These are phyloP conservation scores for Acleris cristana DNA, from an alignment of 2,888 invertebrate genomes.

Conservation along the genomic window DNA sequence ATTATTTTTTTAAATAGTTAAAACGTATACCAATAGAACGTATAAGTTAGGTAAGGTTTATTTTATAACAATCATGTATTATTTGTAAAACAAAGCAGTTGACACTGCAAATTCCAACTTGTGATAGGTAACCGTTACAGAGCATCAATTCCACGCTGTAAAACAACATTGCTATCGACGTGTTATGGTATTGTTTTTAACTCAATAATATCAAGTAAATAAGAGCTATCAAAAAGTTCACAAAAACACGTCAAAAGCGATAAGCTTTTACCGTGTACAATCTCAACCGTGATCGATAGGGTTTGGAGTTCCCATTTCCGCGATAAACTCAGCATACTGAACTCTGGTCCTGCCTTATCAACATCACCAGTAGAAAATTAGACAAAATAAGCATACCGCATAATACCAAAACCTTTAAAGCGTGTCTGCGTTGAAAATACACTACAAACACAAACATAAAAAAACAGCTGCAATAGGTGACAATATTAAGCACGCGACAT, in stretches of 20 bases:
- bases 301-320: neutral
- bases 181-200: too few species aligned
- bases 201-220: too few species aligned
- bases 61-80: too few species aligned
- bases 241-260: too few species aligned
- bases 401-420: neutral
- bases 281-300: neutral
- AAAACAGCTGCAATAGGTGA: constrained; percentile 1
- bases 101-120: neutral
- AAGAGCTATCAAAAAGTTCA: too few species aligned
- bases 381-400: neutral
- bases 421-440: neutral
- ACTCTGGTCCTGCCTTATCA: neutral
- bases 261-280: neutral
- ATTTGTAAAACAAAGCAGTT: too few species aligned
- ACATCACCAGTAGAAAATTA: neutral
- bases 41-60: too few species aligned
- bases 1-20: too few species aligned
- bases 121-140: neutral
- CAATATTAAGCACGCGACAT: neutral
- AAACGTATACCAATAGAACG: too few species aligned
- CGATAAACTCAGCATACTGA: neutral
- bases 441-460: neutral
- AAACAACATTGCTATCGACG: too few species aligned
- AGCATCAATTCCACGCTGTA: too few species aligned